Evolutionary conservation across 1,140 invertebrate genomes (phyloP).

Genomic region (Camponotus pennsylvanicus): DNA sequence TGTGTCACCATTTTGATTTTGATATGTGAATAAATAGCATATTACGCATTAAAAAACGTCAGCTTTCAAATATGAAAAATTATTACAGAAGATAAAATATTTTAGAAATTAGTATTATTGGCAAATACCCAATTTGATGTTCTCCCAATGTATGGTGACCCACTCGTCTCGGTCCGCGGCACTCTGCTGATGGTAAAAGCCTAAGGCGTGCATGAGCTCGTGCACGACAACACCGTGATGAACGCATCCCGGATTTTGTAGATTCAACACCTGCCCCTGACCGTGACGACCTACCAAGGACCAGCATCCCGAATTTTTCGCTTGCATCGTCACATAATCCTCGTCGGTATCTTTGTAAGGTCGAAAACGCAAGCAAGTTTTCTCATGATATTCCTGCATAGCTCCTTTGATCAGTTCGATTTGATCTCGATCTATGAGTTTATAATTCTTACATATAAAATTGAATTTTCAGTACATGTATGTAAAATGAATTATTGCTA

Average conservation of each 20-base stretch:
- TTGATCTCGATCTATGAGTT: constrained; percentile 83
- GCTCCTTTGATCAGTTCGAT: constrained; percentile 84
- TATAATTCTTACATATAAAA: constrained; percentile 13
- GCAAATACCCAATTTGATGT: constrained; percentile 86
- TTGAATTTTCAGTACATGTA: not conserved
- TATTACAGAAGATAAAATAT: not conserved
- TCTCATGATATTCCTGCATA: constrained; percentile 87
- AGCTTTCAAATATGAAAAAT: not conserved
- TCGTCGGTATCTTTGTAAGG: constrained; percentile 87
- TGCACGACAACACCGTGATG: constrained; percentile 88
- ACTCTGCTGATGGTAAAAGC: constrained; percentile 91
- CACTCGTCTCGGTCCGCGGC: constrained; percentile 89
- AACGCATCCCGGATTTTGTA: constrained; percentile 87
- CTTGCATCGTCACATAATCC: constrained; percentile 85
- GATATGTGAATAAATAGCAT: not conserved
- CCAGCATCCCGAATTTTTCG: constrained; percentile 85
- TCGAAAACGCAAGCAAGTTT: constrained; percentile 88
- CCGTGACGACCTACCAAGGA: constrained; percentile 87
- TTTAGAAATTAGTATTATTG: not conserved
- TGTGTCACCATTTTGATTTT: not conserved
- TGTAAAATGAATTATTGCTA: not conserved
- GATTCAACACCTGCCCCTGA: constrained; percentile 88
- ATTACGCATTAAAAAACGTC: not conserved
- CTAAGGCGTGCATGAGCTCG: constrained; percentile 89
- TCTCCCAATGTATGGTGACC: constrained; percentile 88